Evolutionary conservation across 1,140 invertebrate species (phyloP).

Genomic region (Drosophila nikananu): DNA sequence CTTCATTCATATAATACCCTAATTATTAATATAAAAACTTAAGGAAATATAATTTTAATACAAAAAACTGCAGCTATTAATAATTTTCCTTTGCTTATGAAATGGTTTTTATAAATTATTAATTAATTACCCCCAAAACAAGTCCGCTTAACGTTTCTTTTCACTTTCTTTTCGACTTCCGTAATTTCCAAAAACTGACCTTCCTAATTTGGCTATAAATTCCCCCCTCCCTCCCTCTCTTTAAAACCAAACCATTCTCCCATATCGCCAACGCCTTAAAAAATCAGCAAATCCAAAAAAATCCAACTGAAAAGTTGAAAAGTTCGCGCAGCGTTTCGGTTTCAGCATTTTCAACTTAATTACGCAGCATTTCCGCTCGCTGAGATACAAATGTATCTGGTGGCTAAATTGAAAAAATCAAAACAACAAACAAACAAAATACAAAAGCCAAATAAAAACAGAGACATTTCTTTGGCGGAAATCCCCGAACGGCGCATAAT

Average conservation of each 20-base stretch:
- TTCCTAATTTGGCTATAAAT: slow-evolving; percentile 9
- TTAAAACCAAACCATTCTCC: slow-evolving; percentile 50
- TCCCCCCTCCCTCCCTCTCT: background rate
- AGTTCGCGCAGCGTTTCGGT: slow-evolving; percentile 34
- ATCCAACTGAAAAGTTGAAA: slow-evolving; percentile 27
- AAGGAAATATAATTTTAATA: background rate
- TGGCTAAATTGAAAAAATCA: slow-evolving; percentile 50
- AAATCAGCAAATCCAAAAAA: slow-evolving; percentile 22
- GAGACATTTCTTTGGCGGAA: slow-evolving; percentile 75
- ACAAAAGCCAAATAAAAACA: slow-evolving; percentile 19
- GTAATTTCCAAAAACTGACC: slow-evolving; percentile 6
- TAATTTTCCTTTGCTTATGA: background rate
- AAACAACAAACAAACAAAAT: slow-evolving; percentile 23
- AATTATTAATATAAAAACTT: too few species aligned
- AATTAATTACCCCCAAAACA: background rate
- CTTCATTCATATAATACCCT: background rate
- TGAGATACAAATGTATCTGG: slow-evolving; percentile 34
- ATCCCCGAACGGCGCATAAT: slow-evolving; percentile 66
- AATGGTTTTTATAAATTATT: background rate
- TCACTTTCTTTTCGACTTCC: slow-evolving; percentile 23
- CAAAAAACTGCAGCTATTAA: background rate
- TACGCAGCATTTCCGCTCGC: slow-evolving; percentile 65
- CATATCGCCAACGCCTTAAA: slow-evolving; percentile 59
- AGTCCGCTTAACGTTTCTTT: background rate
- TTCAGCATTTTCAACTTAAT: slow-evolving; percentile 59